Evolutionary conservation across 1,140 invertebrate species (phyloP).

Genomic region (Brachionus rotundiformis): DNA sequence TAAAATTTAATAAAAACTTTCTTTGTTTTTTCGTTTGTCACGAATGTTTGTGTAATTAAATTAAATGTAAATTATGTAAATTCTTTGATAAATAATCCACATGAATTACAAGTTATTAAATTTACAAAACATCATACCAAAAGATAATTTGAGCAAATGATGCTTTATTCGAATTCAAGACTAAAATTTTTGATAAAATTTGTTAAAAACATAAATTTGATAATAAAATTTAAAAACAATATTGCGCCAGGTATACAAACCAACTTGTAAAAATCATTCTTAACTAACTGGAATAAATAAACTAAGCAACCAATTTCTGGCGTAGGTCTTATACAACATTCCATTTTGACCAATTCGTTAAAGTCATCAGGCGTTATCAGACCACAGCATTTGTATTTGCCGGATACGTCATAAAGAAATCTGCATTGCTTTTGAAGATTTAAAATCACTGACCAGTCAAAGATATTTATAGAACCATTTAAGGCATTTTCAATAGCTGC

Average conservation of each 20-base stretch:
- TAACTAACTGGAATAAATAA: neutral
- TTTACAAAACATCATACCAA: too few species aligned
- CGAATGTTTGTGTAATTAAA: too few species aligned
- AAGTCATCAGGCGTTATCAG: neutral
- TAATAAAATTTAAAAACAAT: constrained; percentile 4
- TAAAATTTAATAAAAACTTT: too few species aligned
- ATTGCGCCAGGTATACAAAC: neutral
- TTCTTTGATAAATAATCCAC: too few species aligned
- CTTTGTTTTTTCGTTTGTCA: too few species aligned
- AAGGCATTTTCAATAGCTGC: neutral
- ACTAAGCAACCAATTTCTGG: neutral
- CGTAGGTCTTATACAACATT: neutral
- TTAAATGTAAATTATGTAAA: too few species aligned
- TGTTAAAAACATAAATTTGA: neutral
- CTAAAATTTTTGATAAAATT: neutral
- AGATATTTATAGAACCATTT: neutral
- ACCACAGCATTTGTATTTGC: neutral
- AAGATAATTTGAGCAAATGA: too few species aligned
- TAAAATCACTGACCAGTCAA: neutral
- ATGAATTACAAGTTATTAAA: too few species aligned
- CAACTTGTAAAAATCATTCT: neutral
- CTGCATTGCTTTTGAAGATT: constrained; percentile 24
- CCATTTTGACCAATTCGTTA: constrained; percentile 3
- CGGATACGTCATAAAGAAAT: neutral
- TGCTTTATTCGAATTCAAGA: constrained; percentile 8